A percentile compares a stretch with the other conserved stretches of the same genome.
Evolutionary conservation across 2,113 vertebrate species (phyloP).

Genomic region (Eclectus roratus): DNA sequence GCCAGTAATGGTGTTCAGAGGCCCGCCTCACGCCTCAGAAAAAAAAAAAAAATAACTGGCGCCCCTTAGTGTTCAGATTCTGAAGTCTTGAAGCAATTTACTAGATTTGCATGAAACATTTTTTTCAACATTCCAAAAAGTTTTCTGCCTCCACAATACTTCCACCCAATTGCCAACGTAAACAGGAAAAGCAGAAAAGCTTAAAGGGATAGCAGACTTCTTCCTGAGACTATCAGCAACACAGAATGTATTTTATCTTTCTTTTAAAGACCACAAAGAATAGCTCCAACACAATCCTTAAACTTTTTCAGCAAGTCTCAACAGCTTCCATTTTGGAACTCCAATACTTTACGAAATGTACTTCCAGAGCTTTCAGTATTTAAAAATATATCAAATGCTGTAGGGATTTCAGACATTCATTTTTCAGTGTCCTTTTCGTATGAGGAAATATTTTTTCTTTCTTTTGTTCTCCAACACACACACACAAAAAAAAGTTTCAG

Average conservation of each 20-base stretch:
- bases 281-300: neutral
- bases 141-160: constrained; percentile 78
- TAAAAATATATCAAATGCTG: neutral
- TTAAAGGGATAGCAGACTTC: constrained; percentile 67
- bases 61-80: constrained; percentile 80
- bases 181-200: constrained; percentile 69
- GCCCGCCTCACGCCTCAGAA: neutral
- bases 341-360: neutral
- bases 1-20: neutral
- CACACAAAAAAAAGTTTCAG: neutral
- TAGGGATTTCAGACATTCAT: neutral
- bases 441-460: neutral
- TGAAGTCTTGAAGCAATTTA: constrained; percentile 63
- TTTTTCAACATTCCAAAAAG: constrained; percentile 82
- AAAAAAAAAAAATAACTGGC: constrained; percentile 75
- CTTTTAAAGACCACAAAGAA: neutral
- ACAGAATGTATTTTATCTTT: neutral
- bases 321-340: neutral
- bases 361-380: neutral
- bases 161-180: constrained; percentile 70
- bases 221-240: neutral
- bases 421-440: neutral
- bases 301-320: neutral
- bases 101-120: constrained; percentile 65
- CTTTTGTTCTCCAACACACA: neutral